Base-by-base conservation (phyloP, 2,797 vertebrate species). In the Poecilia picta region DNA sequence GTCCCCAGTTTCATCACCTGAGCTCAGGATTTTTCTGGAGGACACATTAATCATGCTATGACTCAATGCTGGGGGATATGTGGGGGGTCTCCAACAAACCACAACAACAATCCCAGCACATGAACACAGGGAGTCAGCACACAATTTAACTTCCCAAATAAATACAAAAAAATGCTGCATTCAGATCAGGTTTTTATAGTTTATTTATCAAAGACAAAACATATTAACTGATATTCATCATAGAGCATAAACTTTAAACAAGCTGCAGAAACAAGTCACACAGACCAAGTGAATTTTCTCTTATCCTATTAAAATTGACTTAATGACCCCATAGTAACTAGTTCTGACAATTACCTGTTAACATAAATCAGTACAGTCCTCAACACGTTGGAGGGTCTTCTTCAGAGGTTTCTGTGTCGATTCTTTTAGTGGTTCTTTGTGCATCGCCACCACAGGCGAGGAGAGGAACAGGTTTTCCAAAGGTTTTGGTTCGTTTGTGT, bases 1-100 rank as follows among this genome's bases (percentile, higher is more conserved):
- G 75, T 80, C 84, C 82, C 82, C 8, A 0, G 75, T 83, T 84
- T 76, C 78, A 64, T 86, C 90, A 88, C 78, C 91, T 80, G 83
- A 90, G 87, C 81, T 87, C 74, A 8, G 76, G 78, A 75, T 74
- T 83, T 83, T 78, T 68, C 78, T 43, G 72, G 62, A 39, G 86
- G 73, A 85, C 68, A 4, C 73, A 84, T 62, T 49, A 84, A 79
- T 84, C 39, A 66, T 18, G 23, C 57, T 47, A 18, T 83, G 87
- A 91, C 79, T 92, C 89, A 86, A 64, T 53, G 1, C 70, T 39
- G 72, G 72, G 79, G 76, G 78, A 83, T 79, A 15, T 68, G 72
- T 75, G 46, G 8, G 0, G 28, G 77, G 62, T 76, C 71, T 75
- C 5, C 20, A 4, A 74, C 73, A 46, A 53, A 43, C n/a, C 62